Base-by-base conservation (phyloP, 2,888 invertebrate species). In the Bombylius discolor region DNA sequence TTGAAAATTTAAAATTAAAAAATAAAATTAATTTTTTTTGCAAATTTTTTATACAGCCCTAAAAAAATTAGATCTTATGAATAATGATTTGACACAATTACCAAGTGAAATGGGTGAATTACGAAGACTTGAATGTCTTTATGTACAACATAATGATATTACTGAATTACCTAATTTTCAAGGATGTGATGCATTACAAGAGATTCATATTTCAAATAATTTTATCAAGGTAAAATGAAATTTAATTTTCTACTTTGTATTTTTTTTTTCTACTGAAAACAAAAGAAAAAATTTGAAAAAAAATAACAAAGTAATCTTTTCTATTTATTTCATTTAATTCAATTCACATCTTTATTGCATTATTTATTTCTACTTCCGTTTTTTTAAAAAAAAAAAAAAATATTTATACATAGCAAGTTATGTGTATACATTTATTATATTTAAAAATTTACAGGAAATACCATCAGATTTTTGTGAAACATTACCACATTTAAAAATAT, bases 141-240 rank as follows among this genome's bases (percentile, higher is more conserved):
- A 89, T 67, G 81, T 88, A 5, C 84, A 90, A 65, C 87, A 90
- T 67, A 95, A 95, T 73, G 83, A 89, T 65, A 81, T 95, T 62
- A 76, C 78, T 61, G 76, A 75, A 59, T 74, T 94, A 58, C 93
- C 94, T 0, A 81, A 84, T 65, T 83, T 91, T 60, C 81, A 80
- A 63, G 86, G 87, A 52, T 92, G 90, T 69, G 78, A 79, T 51
- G 78, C 81, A 51, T 73, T 95, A 13, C 86, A 84, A 73, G 89
- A 92, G 74, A 74, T 94, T 55, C 85, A 90, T 73, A 77, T 91
- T 64, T 86, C 89, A 53, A 88, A 90, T 70, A 94, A 94, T 76
- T 81, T 76, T 63, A 84, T 94, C 57, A 79, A 80, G 77, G 87
- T 87, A 74, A 60, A 14, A 14, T 45, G 1, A 14, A 14, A 39